Evolutionary conservation across 2,888 invertebrate species (phyloP), one percentile per base, ranked within the genome.

Genomic region (Rhagophthalmus giganteus): DNA sequence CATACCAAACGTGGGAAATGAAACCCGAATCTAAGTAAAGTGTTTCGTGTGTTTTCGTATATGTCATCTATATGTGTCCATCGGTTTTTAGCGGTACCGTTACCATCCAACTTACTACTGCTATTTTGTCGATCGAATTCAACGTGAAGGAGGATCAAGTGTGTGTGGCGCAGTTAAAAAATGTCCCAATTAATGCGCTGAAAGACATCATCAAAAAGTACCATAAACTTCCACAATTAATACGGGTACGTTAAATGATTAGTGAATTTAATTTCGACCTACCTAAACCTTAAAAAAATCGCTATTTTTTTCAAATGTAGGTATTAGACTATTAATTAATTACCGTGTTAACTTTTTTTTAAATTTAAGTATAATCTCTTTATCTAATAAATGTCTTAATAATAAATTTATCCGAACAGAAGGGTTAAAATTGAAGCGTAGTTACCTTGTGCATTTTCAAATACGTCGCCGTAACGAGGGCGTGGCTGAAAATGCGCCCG

Each of bases 1-100:
- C 93, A 0, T 92, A 84, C 69, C 93, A 93, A 71, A 86, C 86
- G 0, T 93, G 92, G 90, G 55, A 55, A 37, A 8, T 55, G 2
- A 55, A 42, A 34, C 47, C 55, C 2, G 51, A 55, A 33, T 6
- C 7, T 9, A 14, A 55, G 55, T 55, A 47, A 24, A n/a, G n/a
- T n/a, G n/a, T n/a, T n/a, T n/a, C n/a, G n/a, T n/a, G 14, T 8
- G n/a, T n/a, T 7, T 2, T 4, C 6, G 5, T 33, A 2, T 9
- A 16, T 11, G 12, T 9, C 5, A n/a, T 30, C 15, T 34, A 9
- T 26, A 10, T 9, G 33, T 10, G 14, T 9, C 4, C 11, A 32
- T 13, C 11, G 10, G n/a, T 44, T 33, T 40, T 68, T 68, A 41
- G 82, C 5, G 78, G 76, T 50, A 79, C 80, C 0, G 79, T 82